Base-by-base conservation (phyloP, 1,140 invertebrate genomes). In the Drosophila pachea region DNA sequence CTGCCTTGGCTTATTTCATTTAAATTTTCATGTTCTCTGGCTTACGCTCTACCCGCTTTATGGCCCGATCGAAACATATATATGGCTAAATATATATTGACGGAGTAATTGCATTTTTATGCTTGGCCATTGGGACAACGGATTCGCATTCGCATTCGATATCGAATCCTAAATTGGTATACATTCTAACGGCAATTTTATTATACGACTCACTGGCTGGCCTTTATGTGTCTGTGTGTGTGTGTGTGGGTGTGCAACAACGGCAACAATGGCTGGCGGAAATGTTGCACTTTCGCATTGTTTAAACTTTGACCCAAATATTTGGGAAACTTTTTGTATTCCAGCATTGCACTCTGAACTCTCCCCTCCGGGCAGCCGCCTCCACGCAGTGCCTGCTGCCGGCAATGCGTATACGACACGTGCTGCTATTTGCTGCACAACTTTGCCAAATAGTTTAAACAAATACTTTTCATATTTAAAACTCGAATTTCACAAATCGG, bases 101-200 rank as follows among this genome's bases (percentile, higher is more conserved):
- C 42, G 56, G 52, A 66, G 81, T 84, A 84, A 84, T 84, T 86
- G 81, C 81, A 86, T 86, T 84, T 84, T 79, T 86, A 81, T 81
- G 76, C 73, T 68, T 72, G 76, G 42, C 52, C 42, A 62, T 50
- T 65, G 67, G 48, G 77, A 74, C 77, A 73, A 55, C 12, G 42
- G 32, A 40, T 62, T 12, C 32, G 38, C 32, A 52, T 48, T 31
- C 42, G 35, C 33, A 45, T 64, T 54, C 53, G 36, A 33, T 45
- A 45, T 45, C 54, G 40, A 56, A 33, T 45, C 45, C 38, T 11
- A 43, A 32, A 32, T 43, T 55, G 38, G 29, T 55, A 43, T 31
- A 11, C 22, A 42, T 55, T 31, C 53, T 3, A 55, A 55, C 22
- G 40, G 33, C 50, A 53, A 53, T 53, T 45, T 43, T 31, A 56